Evolutionary conservation across 2,797 vertebrate species (phyloP), one percentile per base, ranked within the genome.

Genomic region (Helarctos malayanus): DNA sequence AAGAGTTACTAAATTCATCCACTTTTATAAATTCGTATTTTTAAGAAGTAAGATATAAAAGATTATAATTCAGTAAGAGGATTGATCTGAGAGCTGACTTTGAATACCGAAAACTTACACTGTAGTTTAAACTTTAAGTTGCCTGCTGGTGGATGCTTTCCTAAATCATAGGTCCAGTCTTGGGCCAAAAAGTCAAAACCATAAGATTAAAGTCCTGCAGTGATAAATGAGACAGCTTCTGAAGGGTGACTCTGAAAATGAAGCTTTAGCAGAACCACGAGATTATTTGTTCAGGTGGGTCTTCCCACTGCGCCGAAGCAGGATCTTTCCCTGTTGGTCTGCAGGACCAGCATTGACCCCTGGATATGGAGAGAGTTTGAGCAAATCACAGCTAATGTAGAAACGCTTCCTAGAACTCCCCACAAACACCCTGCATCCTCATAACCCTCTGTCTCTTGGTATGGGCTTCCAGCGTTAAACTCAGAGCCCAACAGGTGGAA

Each of bases 221-320:
- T 47, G 38, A 29, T 41, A 38, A 76, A 52, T 8, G 27, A 47
- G 32, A 29, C 61, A 52, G 61, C 32, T 73, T 32, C 29, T 49
- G 18, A 79, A 49, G 56, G 54, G 25, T 18, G 73, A 49, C n/a
- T 85, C 83, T 57, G 49, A n/a, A 38, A 32, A 7, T 0, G 5
- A 25, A 32, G 25, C 7, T 2, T 4, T 8, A 57, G 49, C 19
- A 32, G n/a, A 5, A 16, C 32, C 23, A 19, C 32, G 32, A 45
- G 45, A 19, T 7, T 54, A 47, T 29, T 15, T 45, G 21, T 65
- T 75, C 41, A 2, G 73, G 7, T 16, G 2, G 23, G 7, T 6
- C 45, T 29, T 52, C 54, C 3, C 16, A 7, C 4, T 13, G 27
- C 0, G 1, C n/a, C 19, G 0, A 6, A 35, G 54, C 13, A 14